Evolutionary conservation across 2,888 invertebrate genomes (phyloP), one percentile per base, ranked within the genome.

Genomic region (Habrosyne pyritoides): DNA sequence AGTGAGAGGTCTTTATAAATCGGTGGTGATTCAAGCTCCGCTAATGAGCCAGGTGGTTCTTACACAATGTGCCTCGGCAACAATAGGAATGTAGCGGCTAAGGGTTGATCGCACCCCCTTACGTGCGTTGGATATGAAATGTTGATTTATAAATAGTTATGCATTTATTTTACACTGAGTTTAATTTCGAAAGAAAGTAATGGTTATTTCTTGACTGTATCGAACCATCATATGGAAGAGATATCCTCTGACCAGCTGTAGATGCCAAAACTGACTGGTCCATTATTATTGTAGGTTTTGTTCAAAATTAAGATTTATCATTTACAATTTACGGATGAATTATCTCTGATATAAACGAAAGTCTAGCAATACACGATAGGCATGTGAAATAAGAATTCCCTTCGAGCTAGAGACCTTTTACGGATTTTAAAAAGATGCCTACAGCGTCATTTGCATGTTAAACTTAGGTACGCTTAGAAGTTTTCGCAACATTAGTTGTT

Each of bases 41-140:
- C 75, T 90, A 90, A 89, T 86, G 87, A 89, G 87, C 87, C 89
- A 89, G 91, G 90, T 91, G 91, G 87, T 78, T 71, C 73, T 67
- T 71, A 75, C 79, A 89, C 87, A 87, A 86, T 90, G 81, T 81
- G 74, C 69, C 66, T 64, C 63, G 56, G 63, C 75, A 82, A 90
- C 91, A 91, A 91, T 87, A 67, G 73, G 60, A 61, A 73, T 66
- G 67, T 74, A 70, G 64, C 67, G 59, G 65, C 72, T 64, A 69
- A 76, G 87, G 84, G 85, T 81, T 76, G 78, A 65, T 63, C 63
- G 68, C 71, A 71, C 73, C 72, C 73, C 42, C 14, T 18, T 66
- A 65, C 69, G 62, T 64, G 61, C 66, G 62, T 59, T 49, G 48
- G 64, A 67, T 68, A 63, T 71, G 64, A 64, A 64, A 63, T 65